Base-by-base conservation (phyloP, 2,888 invertebrate species). In the Drosophila sordidula region DNA sequence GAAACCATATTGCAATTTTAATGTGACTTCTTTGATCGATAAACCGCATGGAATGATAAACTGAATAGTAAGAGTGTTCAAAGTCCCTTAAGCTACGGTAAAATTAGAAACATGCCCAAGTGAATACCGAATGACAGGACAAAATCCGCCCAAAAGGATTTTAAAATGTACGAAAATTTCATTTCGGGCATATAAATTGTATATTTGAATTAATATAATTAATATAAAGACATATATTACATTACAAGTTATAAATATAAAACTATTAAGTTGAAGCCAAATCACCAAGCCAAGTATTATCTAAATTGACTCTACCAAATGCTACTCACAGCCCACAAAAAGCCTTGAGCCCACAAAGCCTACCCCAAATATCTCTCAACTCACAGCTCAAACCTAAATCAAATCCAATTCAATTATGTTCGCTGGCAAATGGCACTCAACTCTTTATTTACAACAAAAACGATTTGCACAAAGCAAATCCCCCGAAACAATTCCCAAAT, bases 1-100 rank as follows among this genome's bases (percentile, higher is more conserved):
- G 42, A 41, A 66, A 63, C 44, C 69, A 75, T 68, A 79, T 70
- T 72, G 75, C 63, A 78, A 75, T 67, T 72, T 75, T 54, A 80
- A 81, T 78, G 72, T 34, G 50, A 45, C 47, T 62, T 56, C 51
- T 45, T 54, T 58, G 69, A 68, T 78, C 68, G 63, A 82, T 72
- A 72, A 66, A 66, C 32, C 51, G 18, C 22, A 38, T 34, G 29
- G 6, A n/a, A 25, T 16, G 9, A 6, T 14, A 12, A 16, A 6
- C 2, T 0, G n/a, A 39, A 49, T 26, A 54, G 11, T 22, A 22
- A 6, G 11, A 51, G 8, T 16, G 11, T 16, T 36, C 3, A 2
- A 14, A 25, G 4, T 14, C 14, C 0, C 11, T 6, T 9, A 3
- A 14, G 11, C 12, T 9, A 16, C 6, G 6, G 0, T 12, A n/a